Percentiles rank a stretch among this genome's conserved stretches.
Evolutionary conservation across 2,113 vertebrate species (phyloP).

Genomic region (Gyps fulvus): DNA sequence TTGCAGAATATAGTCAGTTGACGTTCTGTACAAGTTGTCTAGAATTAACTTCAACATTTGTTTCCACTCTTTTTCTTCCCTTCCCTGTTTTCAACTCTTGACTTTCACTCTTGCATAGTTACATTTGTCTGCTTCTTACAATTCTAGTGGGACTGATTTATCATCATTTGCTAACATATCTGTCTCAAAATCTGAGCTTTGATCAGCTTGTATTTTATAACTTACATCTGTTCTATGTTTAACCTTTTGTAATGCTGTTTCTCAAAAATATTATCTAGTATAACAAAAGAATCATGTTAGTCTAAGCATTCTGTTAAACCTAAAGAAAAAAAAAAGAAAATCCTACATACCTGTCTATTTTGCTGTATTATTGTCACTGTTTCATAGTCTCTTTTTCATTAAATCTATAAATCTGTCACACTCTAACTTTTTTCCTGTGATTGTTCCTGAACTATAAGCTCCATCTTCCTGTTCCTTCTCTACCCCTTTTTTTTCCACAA

Average conservation of each 20-base stretch:
- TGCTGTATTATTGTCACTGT: constrained; percentile 18
- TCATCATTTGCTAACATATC: constrained; percentile 98
- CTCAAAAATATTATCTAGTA: constrained; percentile 90
- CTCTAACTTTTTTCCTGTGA: constrained; percentile 29
- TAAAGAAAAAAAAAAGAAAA: not conserved
- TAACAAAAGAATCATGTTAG: constrained; percentile 82
- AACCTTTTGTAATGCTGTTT: constrained; percentile 94
- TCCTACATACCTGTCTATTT: not conserved
- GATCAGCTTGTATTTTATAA: constrained; percentile 98
- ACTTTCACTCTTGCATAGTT: constrained; percentile 82
- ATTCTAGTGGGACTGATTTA: constrained; percentile 94
- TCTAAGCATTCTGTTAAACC: constrained; percentile 69
- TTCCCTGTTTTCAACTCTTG: constrained; percentile 63
- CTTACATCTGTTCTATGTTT: constrained; percentile 99
- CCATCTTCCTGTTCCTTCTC: not conserved
- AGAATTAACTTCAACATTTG: constrained; percentile 84
- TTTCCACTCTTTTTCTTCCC: constrained; percentile 75
- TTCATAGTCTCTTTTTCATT: constrained; percentile 14
- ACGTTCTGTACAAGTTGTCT: constrained; percentile 76
- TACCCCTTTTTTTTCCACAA: not conserved
- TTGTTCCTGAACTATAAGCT: constrained; percentile 15
- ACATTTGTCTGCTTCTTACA: constrained; percentile 92
- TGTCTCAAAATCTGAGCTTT: constrained; percentile 94
- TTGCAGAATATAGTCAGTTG: constrained; percentile 60
- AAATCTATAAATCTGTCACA: constrained; percentile 44